Conservation (phyloP, 2,113 vertebrate species). For the Pogonocichla stellata region DNA sequence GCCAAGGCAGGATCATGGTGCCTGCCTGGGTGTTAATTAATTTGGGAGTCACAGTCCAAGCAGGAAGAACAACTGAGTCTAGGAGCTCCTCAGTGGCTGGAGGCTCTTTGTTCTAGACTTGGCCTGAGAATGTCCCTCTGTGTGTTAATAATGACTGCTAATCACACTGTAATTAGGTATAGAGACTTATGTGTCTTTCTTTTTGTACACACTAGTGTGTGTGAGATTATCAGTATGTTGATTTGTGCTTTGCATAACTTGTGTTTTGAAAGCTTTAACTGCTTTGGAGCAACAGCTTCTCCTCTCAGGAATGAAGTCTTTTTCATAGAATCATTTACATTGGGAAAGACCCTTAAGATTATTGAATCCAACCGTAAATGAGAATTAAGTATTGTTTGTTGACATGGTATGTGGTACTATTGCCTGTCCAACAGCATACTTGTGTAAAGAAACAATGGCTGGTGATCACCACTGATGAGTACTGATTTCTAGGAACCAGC, state of each 20-base stretch:
- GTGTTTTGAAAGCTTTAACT: not conserved
- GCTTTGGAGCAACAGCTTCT: not conserved
- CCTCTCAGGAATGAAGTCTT: not conserved
- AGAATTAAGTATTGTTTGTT: not conserved
- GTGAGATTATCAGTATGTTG: not conserved
- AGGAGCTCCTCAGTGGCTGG: not conserved
- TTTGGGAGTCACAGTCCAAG: not conserved
- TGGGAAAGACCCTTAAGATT: not conserved
- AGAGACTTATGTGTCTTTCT: not conserved
- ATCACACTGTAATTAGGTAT: not conserved
- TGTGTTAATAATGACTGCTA: not conserved
- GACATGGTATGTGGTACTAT: not conserved
- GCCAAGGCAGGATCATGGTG: not conserved
- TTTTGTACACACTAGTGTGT: not conserved
- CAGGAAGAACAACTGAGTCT: not conserved
- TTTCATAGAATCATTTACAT: not conserved
- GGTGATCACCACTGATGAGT: not conserved
- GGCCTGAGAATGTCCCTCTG: not conserved
- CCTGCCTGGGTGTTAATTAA: not conserved
- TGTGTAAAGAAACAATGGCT: not conserved
- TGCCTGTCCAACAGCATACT: not conserved
- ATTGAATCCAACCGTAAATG: not conserved
- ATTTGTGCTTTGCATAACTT: not conserved
- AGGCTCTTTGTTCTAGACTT: not conserved
- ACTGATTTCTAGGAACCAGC: constrained; percentile 15